These are phyloP conservation scores for Hylia prasina DNA, from an alignment of 2,113 vertebrate genomes.

Conservation along the genomic window DNA sequence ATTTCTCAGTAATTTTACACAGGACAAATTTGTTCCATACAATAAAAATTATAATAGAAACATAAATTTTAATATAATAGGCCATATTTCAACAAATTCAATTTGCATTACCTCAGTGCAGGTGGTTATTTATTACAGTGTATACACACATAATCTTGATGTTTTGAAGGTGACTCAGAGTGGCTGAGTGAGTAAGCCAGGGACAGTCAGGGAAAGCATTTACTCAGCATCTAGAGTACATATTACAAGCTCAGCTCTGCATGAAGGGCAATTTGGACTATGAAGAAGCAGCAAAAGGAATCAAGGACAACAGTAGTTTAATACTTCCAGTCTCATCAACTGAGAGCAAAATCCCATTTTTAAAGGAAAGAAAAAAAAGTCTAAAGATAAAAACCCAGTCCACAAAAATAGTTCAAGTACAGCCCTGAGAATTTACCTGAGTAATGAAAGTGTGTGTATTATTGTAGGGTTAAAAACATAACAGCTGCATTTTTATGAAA, in stretches of 20 bases:
- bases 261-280: conserved; percentile 88
- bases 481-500: neutral
- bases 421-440: neutral
- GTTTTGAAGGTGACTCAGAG: conserved; percentile 78
- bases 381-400: neutral
- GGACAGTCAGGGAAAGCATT: conserved; percentile 74
- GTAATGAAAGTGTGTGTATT: neutral
- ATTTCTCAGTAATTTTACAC: conserved; percentile 53
- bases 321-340: conserved; percentile 21
- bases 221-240: conserved; percentile 81
- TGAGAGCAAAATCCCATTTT: conserved; percentile 11
- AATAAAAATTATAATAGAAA: conserved; percentile 73
- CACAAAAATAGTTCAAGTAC: conserved; percentile 14
- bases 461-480: neutral
- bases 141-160: conserved; percentile 76
- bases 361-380: neutral
- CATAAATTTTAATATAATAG: conserved; percentile 83
- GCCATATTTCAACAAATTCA: conserved; percentile 85
- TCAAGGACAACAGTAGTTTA: conserved; percentile 69
- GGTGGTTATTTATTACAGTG: conserved; percentile 84
- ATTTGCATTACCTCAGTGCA: conserved; percentile 72
- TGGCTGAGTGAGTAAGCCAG: conserved; percentile 57
- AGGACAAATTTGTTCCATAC: conserved; percentile 44
- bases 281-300: conserved; percentile 75
- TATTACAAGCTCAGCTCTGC: conserved; percentile 83